Evolutionary conservation across 2,113 vertebrate species (phyloP).

Genomic region (Dipodomys stephensi): DNA sequence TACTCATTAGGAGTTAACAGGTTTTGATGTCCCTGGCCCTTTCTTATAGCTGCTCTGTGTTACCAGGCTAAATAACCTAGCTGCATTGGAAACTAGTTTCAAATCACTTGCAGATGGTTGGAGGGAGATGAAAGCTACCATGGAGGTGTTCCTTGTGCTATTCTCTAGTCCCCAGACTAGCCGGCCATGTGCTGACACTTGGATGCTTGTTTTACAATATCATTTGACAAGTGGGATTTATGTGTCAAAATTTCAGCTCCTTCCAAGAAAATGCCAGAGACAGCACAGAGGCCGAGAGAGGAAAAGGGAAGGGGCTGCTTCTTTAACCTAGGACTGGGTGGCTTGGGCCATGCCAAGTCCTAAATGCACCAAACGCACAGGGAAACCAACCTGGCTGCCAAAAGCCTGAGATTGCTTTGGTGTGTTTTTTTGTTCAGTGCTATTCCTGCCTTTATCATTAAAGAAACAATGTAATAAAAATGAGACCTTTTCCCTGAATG

Average conservation of each 20-base stretch:
- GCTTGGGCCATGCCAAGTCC: constrained; percentile 82
- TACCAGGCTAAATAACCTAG: constrained; percentile 83
- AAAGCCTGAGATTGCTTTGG: constrained; percentile 84
- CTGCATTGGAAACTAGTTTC: constrained; percentile 86
- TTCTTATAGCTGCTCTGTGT: constrained; percentile 78
- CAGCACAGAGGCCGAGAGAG: constrained; percentile 84
- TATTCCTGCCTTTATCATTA: constrained; percentile 89
- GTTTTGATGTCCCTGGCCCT: constrained; percentile 80
- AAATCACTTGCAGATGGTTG: constrained; percentile 91
- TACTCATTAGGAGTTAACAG: constrained; percentile 85
- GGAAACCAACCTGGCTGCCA: constrained; percentile 82
- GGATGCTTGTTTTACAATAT: constrained; percentile 93
- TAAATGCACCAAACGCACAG: constrained; percentile 77
- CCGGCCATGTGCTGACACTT: constrained; percentile 89
- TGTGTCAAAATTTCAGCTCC: constrained; percentile 87
- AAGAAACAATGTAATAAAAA: constrained; percentile 88
- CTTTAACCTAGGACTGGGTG: constrained; percentile 82
- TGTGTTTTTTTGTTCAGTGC: constrained; percentile 78
- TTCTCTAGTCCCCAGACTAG: constrained; percentile 85
- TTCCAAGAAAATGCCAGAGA: constrained; percentile 91
- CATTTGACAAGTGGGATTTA: constrained; percentile 91
- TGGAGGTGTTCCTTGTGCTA: constrained; percentile 87
- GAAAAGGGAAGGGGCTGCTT: constrained; percentile 56
- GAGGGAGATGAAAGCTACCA: constrained; percentile 88
- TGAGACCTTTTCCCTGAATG: constrained; percentile 85